These are phyloP conservation scores for Butorides virescens DNA, from an alignment of 2,113 vertebrate genomes.

Conservation along the genomic window DNA sequence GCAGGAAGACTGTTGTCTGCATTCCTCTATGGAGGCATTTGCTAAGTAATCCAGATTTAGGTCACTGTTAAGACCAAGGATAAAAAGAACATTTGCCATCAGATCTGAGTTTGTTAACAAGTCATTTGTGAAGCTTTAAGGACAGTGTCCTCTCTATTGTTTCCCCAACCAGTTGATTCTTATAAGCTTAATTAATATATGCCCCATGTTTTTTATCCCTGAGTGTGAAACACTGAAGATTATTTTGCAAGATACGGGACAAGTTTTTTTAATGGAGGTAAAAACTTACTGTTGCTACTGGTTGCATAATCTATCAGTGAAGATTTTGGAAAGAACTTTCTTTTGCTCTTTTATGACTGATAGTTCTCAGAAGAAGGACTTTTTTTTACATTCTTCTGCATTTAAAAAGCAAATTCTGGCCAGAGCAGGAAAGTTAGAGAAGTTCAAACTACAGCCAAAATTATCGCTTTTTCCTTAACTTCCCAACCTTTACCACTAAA, in stretches of 20 bases:
- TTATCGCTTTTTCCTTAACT: neutral
- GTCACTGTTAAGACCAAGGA: neutral
- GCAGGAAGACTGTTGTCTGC: neutral
- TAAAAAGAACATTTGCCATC: neutral
- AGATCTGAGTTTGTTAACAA: neutral
- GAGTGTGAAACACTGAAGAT: neutral
- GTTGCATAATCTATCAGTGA: neutral
- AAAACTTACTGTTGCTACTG: neutral
- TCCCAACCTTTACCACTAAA: neutral
- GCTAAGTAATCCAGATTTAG: neutral
- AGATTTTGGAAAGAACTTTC: neutral
- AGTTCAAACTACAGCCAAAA: neutral
- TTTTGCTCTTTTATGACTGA: neutral
- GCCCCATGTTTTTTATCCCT: neutral
- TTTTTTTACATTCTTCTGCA: neutral
- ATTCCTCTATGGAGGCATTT: neutral
- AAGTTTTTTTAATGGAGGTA: neutral
- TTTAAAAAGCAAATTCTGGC: neutral
- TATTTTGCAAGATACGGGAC: neutral
- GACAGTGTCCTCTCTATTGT: neutral
- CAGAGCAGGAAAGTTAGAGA: neutral
- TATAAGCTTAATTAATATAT: neutral
- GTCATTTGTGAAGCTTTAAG: neutral
- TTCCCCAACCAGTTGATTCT: neutral
- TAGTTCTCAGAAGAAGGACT: neutral